Evolutionary conservation across 2,888 invertebrate species (phyloP).

Genomic region (Tachina lurida): DNA sequence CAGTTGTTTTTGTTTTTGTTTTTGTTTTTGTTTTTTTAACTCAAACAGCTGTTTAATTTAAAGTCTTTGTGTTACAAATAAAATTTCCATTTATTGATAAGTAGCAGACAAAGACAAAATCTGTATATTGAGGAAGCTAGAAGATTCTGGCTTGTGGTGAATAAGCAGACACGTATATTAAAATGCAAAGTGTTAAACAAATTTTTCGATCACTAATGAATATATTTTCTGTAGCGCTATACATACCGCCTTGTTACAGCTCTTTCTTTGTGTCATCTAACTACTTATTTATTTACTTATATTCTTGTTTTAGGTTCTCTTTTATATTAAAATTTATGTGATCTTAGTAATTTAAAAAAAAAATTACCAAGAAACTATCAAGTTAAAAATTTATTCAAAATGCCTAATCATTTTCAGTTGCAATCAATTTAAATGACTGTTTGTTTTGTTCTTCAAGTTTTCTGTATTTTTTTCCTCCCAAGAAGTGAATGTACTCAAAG

Average conservation of each 20-base stretch:
- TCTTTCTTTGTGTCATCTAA: too few species aligned
- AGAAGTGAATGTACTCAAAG: slow-evolving; percentile 22
- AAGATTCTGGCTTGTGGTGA: neutral
- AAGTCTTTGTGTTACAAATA: slow-evolving; percentile 26
- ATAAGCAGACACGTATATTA: too few species aligned
- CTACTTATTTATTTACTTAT: too few species aligned
- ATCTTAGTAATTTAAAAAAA: neutral
- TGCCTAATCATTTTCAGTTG: neutral
- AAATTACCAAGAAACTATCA: neutral
- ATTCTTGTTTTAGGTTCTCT: too few species aligned
- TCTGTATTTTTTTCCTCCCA: neutral
- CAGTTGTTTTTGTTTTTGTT: slow-evolving; percentile 28
- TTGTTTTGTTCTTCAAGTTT: neutral
- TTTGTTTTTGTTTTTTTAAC: neutral
- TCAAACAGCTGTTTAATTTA: slow-evolving; percentile 28
- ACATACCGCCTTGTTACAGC: too few species aligned
- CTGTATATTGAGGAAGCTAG: neutral
- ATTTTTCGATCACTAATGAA: neutral
- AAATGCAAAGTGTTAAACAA: neutral
- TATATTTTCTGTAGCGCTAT: too few species aligned
- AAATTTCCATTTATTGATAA: slow-evolving; percentile 2
- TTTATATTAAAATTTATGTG: too few species aligned
- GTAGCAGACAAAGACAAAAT: slow-evolving; percentile 5
- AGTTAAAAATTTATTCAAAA: neutral
- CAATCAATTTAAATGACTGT: neutral